Evolutionary conservation across 1,140 invertebrate species (phyloP), one percentile per base, ranked within the genome.

Genomic region (Conopomorpha cramerella): DNA sequence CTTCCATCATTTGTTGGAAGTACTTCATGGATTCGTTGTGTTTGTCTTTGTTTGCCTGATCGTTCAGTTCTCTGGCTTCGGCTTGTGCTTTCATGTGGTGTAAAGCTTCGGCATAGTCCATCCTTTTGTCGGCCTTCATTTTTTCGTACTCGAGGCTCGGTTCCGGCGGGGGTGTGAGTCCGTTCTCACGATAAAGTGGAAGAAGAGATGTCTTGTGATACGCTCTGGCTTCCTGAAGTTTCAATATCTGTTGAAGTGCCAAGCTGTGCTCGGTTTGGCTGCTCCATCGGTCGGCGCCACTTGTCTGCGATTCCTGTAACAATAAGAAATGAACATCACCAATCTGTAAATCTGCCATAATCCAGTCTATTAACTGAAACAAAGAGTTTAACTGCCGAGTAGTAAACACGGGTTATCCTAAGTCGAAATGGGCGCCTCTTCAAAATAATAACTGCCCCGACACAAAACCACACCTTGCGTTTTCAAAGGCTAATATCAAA

Each of bases 401-500:
- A 48, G 51, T 60, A 68, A 66, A 57, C 49, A 67, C 56, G 41
- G 54, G 58, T 61, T 61, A 35, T 51, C 51, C 44, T 54, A 67
- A 62, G 54, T 29, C 11, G 8, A 23, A 34, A 25, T 34, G 33
- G n/a, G 18, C 19, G 46, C 41, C 54, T 62, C 59, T 55, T 63
- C 57, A 56, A 60, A 62, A 55, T 67, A 74, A 72, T 47, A 55
- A 67, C 62, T 41, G 51, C 51, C 41, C 53, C 41, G 44, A 61
- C 47, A 63, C 55, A 50, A 60, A 70, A 68, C 66, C 64, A 71
- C 71, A 70, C 71, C 67, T 71, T 71, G 62, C 56, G 60, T 73
- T 74, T 71, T 65, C 64, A 76, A 76, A 71, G 54, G 58, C 62
- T 76, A 73, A 76, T 76, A 73, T 65, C 60, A 72, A 73, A 76